Evolutionary conservation across 2,797 vertebrate genomes (phyloP).

Genomic region (Oryzias dopingdopingensis): DNA sequence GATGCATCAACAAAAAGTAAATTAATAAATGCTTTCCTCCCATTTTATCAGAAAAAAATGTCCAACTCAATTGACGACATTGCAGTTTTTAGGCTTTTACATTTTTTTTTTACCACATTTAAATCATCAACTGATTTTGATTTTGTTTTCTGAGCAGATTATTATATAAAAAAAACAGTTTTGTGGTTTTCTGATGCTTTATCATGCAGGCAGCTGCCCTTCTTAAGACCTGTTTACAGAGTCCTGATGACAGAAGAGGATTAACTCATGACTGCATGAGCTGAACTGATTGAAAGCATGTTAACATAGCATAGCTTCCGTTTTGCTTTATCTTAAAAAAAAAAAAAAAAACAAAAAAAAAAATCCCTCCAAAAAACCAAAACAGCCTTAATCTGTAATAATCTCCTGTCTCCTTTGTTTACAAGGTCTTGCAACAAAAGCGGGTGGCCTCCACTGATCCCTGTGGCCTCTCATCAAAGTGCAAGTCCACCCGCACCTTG

Average conservation of each 20-base stretch:
- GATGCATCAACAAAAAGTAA: too few relatives aligned
- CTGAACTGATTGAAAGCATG: constrained; percentile 2
- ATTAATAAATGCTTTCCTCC: too few relatives aligned
- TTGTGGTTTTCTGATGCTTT: background rate
- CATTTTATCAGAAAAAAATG: too few relatives aligned
- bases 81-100: too few relatives aligned
- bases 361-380: too few relatives aligned
- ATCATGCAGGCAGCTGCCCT: background rate
- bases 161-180: background rate
- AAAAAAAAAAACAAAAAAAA: constrained; percentile 1
- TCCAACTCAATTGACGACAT: too few relatives aligned
- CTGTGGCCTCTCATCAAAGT: constrained; percentile 51
- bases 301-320: background rate
- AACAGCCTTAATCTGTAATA: constrained; percentile 25
- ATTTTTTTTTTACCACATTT: too few relatives aligned
- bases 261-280: constrained; percentile 4
- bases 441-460: constrained; percentile 45
- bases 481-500: constrained; percentile 64
- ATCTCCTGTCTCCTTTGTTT: constrained; percentile 45
- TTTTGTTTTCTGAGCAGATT: too few relatives aligned
- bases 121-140: too few relatives aligned
- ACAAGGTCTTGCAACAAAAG: constrained; percentile 46
- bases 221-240: constrained; percentile 6
- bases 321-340: constrained; percentile 20
- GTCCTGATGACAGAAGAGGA: background rate